Base-by-base conservation (phyloP, 2,113 vertebrate genomes). In the Mastomys natalensis region DNA sequence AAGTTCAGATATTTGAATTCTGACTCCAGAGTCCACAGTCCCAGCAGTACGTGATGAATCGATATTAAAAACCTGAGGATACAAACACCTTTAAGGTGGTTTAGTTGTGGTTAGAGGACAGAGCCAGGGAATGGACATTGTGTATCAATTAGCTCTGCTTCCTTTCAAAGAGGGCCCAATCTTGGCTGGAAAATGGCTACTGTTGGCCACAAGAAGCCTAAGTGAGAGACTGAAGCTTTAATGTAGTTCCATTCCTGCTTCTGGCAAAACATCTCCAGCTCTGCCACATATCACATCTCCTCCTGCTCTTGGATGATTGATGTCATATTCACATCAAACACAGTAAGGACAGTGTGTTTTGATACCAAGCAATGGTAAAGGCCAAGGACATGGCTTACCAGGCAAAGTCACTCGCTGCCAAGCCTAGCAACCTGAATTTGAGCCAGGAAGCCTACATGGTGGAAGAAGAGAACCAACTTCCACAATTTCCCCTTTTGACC, bases 211-310 rank as follows among this genome's bases (percentile, higher is more conserved):
- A 73, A 72, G 21, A 26, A 82, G 51, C 21, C 74, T 43, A 29
- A 64, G 17, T 43, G 58, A 95, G 43, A 95, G 16, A 93, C 29
- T 13, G 74, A 92, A 90, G 48, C 43, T 4, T 60, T 40, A 81
- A 26, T 3, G 15, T 58, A 90, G 9, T 34, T 5, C 82, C 31
- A 94, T 43, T 17, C 7, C 68, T 89, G 74, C 40, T 95, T 45
- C 64, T 89, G 68, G 60, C 40, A 81, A 93, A 95, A 92, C 62
- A 87, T 58, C n/a, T 68, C n/a, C 73, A 91, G 93, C 19, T 40
- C 43, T 62, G 45, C 45, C 12, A 64, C 64, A 21, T 62, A 74
- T n/a, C 55, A 40, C 37, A 53, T 0, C 24, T 68, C 24, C 58
- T 95, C 70, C 45, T 58, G 34, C 31, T 43, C 73, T 66, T 48